phyloP scores from a whole-genome alignment of 2,113 vertebrate genomes.

The Xenus cinereus region DNA sequence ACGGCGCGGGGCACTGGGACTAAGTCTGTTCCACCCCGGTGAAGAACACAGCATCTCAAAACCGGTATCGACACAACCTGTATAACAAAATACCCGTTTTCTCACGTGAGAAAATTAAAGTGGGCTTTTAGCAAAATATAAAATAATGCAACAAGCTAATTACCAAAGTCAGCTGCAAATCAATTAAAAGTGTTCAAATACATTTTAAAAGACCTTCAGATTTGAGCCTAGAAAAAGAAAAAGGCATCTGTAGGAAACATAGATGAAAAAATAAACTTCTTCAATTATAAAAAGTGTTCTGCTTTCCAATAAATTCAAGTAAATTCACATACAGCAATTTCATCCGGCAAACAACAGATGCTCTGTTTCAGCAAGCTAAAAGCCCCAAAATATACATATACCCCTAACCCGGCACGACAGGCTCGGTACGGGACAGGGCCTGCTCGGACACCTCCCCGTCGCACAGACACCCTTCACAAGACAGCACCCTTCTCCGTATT shows the following conservation, averaged over 20 bases:
- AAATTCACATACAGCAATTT: conserved; percentile 60
- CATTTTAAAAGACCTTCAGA: conserved; percentile 31
- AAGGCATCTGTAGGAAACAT: conserved; percentile 54
- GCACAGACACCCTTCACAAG: background rate
- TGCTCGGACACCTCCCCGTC: conserved; percentile 9
- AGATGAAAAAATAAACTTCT: conserved; percentile 71
- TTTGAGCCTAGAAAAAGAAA: conserved; percentile 48
- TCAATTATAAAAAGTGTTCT: conserved; percentile 68
- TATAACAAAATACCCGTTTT: conserved; percentile 37
- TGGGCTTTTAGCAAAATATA: background rate
- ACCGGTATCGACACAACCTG: background rate
- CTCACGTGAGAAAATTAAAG: conserved; percentile 51
- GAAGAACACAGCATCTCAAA: background rate
- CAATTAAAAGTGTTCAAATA: conserved; percentile 47
- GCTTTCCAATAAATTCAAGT: conserved; percentile 71
- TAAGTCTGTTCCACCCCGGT: background rate
- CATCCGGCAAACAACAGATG: conserved; percentile 26
- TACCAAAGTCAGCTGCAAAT: conserved; percentile 32
- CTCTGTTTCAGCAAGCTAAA: conserved; percentile 48
- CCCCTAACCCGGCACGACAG: conserved; percentile 55
- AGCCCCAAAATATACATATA: conserved; percentile 87
- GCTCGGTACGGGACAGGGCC: conserved; percentile 38
- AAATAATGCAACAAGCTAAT: background rate
- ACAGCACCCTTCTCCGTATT: conserved; percentile 62
- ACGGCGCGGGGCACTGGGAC: background rate